Base-by-base conservation (phyloP, 2,888 invertebrate species). In the Pristionchus maxplancki region DNA sequence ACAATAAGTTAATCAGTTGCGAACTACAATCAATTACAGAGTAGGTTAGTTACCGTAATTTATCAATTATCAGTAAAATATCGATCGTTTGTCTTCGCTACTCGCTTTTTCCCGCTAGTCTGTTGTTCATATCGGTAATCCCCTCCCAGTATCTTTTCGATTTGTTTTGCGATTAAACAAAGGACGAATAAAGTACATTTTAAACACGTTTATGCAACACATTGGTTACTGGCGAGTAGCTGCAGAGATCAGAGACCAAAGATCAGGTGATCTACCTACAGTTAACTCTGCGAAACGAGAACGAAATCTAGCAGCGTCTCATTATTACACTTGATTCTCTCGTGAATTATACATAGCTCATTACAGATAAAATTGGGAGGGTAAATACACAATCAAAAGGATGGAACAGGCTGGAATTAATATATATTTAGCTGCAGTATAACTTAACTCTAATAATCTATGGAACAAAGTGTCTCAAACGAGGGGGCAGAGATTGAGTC, bases 141-240 rank as follows among this genome's bases (percentile, higher is more conserved):
- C 37, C 34, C 31, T 31, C 13, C 50, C 11, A 67, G 74, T 20
- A 74, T 24, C 74, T 17, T 50, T 8, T 40, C 11, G 13, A n/a
- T 40, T 44, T 44, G 78, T 48, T 78, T 78, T n/a, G 44, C 28
- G 28, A 78, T 48, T 28, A n/a, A 58, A 58, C 44, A 37, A 40
- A 48, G 24, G 64, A 13, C 44, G 13, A 17, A 37, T 58, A 24
- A 62, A 83, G 82, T 28, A 11, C 11, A 83, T n/a, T n/a, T 58
- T 24, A 82, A 78, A 44, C 78, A 34, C 78, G 78, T 78, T 78
- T 78, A 78, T 78, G 78, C 78, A 74, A 74, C 48, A 48, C 78
- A 78, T 40, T 44, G 37, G n/a, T 28, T 48, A 78, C 8, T 48
- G 78, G 78, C 31, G 78, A 78, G 78, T 48, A 48, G 20, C 78